Conservation (phyloP, 30 jellyfish, hydroid and myxozoan species). For the Phacellophora camtschatica region DNA sequence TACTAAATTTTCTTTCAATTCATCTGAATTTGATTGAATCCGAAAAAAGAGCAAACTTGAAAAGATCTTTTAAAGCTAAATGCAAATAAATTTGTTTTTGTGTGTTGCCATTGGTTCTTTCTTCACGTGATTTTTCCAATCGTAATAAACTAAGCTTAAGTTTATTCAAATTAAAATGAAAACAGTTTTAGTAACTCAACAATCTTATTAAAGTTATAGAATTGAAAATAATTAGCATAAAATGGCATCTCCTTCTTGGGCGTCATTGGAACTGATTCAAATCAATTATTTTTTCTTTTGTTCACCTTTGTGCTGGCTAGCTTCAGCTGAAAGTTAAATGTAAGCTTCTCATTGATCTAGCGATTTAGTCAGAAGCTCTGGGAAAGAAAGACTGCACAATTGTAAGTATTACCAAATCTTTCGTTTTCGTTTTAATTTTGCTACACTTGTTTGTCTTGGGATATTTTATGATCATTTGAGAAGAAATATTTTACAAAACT, state of each 20-base stretch:
- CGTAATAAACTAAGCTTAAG: not conserved
- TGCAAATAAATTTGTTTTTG: not conserved
- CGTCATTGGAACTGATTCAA: too few relatives aligned
- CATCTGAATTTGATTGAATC: too few relatives aligned
- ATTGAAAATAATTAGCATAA: not conserved
- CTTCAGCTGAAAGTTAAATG: not conserved
- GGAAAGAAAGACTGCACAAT: too few relatives aligned
- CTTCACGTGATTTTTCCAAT: not conserved
- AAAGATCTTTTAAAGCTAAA: not conserved
- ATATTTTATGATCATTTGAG: too few relatives aligned
- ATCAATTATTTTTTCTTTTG: not conserved
- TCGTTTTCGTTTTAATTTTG: too few relatives aligned
- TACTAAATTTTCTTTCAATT: not conserved
- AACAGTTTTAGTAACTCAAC: not conserved
- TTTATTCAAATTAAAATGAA: not conserved
- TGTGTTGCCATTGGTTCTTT: not conserved
- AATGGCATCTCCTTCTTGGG: not conserved
- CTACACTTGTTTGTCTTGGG: too few relatives aligned
- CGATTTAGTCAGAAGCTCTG: too few relatives aligned
- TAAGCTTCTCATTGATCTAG: too few relatives aligned
- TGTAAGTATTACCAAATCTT: too few relatives aligned
- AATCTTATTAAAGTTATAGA: not conserved
- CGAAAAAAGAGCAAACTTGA: not conserved
- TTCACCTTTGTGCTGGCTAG: not conserved
- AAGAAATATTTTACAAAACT: too few relatives aligned